Evolutionary conservation across 2,113 vertebrate species (phyloP), one percentile per base, ranked within the genome.

Genomic region (Drymodes brunneopygia): DNA sequence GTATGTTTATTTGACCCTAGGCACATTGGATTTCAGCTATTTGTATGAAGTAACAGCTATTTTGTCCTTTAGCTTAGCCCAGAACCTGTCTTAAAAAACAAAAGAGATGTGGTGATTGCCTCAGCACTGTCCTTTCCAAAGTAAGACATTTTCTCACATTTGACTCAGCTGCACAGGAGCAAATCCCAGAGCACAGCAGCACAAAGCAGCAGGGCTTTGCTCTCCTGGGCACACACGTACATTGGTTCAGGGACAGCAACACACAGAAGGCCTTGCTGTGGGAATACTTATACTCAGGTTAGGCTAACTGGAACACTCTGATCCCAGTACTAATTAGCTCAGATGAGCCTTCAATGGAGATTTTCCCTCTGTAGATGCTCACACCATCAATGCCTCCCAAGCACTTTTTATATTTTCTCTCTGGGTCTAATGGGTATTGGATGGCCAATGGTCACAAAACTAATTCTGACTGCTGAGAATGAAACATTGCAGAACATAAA

Each of bases 291-390:
- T 29, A 27, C 35, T 47, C 77, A 75, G 56, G 78, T 84, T 92
- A 91, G 48, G n/a, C 58, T 72, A 56, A 85, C 53, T 88, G 53
- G 69, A 93, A 60, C 61, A 54, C 17, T 62, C 60, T 51, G 48
- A 72, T 90, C 38, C 36, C 70, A 65, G 33, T 36, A 67, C 15
- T 91, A 96, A 97, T 91, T 96, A 93, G 70, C 70, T 48, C 48
- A 90, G 70, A 90, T 38, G 8, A 82, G 16, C 25, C 48, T 91
- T 48, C 70, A 48, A 0, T 45, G 15, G 31, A 87, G n/a, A 28
- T 85, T 79, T 65, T 95, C 70, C n/a, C 31, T 65, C 29, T 47
- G 22, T 1, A 90, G 56, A 57, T 48, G 25, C 15, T 81, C 35
- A 24, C 14, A 62, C 6, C 56, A 67, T 57, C 40, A 67, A 0